A percentile compares a stretch with the other conserved stretches of the same genome.
Evolutionary conservation across 2,797 vertebrate genomes (phyloP).

Genomic region (Psittacula derbiana): DNA sequence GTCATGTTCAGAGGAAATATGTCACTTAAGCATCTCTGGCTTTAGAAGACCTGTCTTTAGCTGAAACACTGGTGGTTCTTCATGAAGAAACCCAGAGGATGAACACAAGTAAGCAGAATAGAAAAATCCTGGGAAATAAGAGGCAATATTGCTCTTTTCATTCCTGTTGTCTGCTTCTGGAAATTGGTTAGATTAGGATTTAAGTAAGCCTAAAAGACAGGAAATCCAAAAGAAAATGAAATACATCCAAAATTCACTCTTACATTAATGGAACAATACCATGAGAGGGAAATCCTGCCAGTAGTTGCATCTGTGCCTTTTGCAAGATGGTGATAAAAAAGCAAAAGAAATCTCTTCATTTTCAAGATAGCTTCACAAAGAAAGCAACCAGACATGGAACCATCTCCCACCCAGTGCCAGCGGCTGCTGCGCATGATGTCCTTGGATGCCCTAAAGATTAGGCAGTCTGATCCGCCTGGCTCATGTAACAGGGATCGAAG

Average conservation of each 20-base stretch:
- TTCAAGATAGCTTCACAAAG: conserved; percentile 51
- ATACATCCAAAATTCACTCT: neutral
- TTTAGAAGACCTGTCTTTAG: neutral
- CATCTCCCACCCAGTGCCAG: neutral
- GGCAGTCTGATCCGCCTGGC: neutral
- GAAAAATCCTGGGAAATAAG: neutral
- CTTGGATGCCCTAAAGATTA: conserved; percentile 16
- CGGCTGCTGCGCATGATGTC: neutral
- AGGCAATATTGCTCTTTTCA: neutral
- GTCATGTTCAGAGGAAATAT: neutral
- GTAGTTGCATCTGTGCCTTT: conserved; percentile 21
- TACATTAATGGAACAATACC: neutral
- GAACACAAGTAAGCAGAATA: neutral
- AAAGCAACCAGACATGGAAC: neutral
- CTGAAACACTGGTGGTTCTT: neutral
- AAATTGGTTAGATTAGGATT: neutral
- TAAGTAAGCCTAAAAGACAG: neutral
- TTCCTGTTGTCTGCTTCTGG: neutral
- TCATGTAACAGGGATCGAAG: neutral
- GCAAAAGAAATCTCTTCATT: conserved; percentile 43
- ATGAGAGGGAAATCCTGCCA: neutral
- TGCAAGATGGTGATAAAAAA: conserved; percentile 36
- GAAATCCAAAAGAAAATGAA: neutral
- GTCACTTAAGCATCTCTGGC: neutral
- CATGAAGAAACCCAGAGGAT: neutral